Conservation (phyloP, 1,140 invertebrate species). For the Chlorops oryzae region DNA sequence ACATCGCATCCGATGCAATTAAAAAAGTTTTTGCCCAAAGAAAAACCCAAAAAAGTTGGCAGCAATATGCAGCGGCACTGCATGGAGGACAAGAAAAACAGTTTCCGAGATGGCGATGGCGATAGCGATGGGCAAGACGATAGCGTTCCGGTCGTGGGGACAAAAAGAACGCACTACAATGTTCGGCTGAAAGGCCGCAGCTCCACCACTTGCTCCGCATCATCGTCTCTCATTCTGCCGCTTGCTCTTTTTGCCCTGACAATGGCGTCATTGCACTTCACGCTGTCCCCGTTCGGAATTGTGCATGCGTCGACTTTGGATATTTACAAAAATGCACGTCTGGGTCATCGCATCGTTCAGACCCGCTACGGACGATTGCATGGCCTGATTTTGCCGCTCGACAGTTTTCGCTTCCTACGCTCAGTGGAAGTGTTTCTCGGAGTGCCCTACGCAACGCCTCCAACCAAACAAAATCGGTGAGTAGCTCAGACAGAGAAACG, state of each 20-base stretch:
- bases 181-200: too few relatives aligned
- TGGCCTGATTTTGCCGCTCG: slow-evolving; percentile 68
- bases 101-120: too few relatives aligned
- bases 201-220: not conserved
- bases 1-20: too few relatives aligned
- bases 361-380: slow-evolving; percentile 77
- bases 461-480: slow-evolving; percentile 71
- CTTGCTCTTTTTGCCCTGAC: not conserved
- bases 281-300: not conserved
- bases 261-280: not conserved
- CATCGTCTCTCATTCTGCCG: not conserved
- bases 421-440: slow-evolving; percentile 85
- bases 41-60: too few relatives aligned
- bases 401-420: slow-evolving; percentile 64
- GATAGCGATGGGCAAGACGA: too few relatives aligned
- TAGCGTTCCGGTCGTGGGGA: too few relatives aligned
- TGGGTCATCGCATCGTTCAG: slow-evolving; percentile 68
- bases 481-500: slow-evolving; percentile 8
- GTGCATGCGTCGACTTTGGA: slow-evolving; percentile 34
- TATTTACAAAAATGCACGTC: slow-evolving; percentile 51
- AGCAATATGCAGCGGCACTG: too few relatives aligned
- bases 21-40: too few relatives aligned
- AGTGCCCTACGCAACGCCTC: slow-evolving; percentile 90
- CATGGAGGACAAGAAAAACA: too few relatives aligned
- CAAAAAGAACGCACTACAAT: too few relatives aligned